Base-by-base conservation (phyloP, 2,888 invertebrate genomes). In the Blera fallax region DNA sequence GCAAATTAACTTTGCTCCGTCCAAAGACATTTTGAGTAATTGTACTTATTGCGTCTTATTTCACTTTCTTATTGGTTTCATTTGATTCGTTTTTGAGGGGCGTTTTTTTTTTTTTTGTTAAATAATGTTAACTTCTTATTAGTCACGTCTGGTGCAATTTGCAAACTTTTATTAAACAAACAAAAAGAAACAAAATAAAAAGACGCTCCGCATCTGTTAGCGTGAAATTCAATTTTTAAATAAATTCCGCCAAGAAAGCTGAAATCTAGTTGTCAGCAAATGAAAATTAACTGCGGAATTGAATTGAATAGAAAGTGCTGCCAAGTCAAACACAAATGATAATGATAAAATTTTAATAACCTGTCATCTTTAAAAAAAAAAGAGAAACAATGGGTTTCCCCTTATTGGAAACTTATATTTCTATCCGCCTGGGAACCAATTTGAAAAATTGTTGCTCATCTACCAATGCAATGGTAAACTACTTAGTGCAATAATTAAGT, bases 1-100 rank as follows among this genome's bases (percentile, higher is more conserved):
- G 72, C 88, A 89, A 52, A 89, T 88, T 56, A 91, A 87, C 87
- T 91, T 89, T 37, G 89, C 91, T 87, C 92, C 91, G 87, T 89
- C 88, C 65, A 91, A 87, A 65, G 90, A 88, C 91, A 91, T 91
- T 88, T 88, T 89, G 29, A 1, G 3, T 8, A 3, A 8, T 27
- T 27, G 14, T 8, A 34, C 16, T 18, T 3, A 45, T 10, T 62
- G n/a, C 16, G 10, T 18, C 7, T 10, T 7, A 32, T 16, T 40
- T 34, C 34, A 74, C 8, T 58, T 37, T 10, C n/a, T 43, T 14
- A 16, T 45, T 56, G n/a, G 7, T 58, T 27, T 48, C 48, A 45
- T 56, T 32, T 18, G 40, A 18, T 56, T 32, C 7, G 0, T 32
- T 11, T n/a, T 43, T 4, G 10, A 16, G 37, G 5, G 14, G 6